phyloP scores from a whole-genome alignment of 1,140 invertebrate species.

The Drosophila obscura region DNA sequence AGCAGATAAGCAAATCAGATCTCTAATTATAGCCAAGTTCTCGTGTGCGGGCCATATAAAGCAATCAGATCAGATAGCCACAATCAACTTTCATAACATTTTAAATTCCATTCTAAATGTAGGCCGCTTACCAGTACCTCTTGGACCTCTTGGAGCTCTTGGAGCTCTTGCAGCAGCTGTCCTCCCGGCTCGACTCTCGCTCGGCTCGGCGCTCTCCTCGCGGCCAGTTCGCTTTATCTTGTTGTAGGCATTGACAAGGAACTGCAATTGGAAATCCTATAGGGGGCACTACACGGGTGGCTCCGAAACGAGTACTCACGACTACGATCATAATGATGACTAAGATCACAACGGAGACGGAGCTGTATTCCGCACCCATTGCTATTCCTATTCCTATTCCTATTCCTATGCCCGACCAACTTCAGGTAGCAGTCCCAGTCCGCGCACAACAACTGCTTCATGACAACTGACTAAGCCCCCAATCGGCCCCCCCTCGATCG shows the following conservation, averaged over 20 bases:
- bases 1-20: constrained; percentile 48
- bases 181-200: neutral
- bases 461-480: constrained; percentile 30
- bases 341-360: constrained; percentile 15
- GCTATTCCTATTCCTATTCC: neutral
- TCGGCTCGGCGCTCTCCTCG: too few species aligned
- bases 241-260: constrained; percentile 23
- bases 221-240: constrained; percentile 19
- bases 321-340: constrained; percentile 26
- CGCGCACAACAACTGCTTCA: constrained; percentile 1
- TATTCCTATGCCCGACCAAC: too few species aligned
- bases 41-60: constrained; percentile 1
- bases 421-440: constrained; percentile 3
- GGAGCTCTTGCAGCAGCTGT: too few species aligned
- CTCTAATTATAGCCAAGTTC: constrained; percentile 35
- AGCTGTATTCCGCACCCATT: constrained; percentile 14
- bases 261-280: constrained; percentile 18
- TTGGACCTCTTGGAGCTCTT: neutral
- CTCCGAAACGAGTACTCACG: constrained; percentile 19
- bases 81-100: too few species aligned
- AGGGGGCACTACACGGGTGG: neutral
- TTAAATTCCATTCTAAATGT: too few species aligned
- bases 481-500: constrained; percentile 16
- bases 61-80: neutral
- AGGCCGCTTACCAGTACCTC: constrained; percentile 24